Evolutionary conservation across 2,888 invertebrate genomes (phyloP), one percentile per base, ranked within the genome.

Genomic region (Polydrusus tereticollis): DNA sequence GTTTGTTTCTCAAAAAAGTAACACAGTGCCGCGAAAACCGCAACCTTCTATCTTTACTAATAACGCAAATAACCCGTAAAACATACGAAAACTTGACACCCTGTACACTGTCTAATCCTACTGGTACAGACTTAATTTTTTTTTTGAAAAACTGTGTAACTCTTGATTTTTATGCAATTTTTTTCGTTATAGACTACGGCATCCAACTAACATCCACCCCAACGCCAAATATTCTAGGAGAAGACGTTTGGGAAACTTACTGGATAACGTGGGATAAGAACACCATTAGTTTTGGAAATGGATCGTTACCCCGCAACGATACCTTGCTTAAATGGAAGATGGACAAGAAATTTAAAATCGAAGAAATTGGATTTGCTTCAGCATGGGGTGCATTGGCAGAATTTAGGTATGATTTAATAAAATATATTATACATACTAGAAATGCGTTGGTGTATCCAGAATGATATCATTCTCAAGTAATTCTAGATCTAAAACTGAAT

Each of bases 241-340:
- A 88, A 74, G 87, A 72, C 29, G 85, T 88, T 0, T 90, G 90
- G 87, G 88, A 88, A 72, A 89, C 90, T 0, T 90, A 90, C 86
- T 91, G 91, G 91, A 87, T 91, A n/a, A 89, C 89, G 83, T 91
- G 91, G 91, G 90, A 90, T 70, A 88, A 88, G 0, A 89, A 89
- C 0, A 83, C 87, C 8, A 82, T 91, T 14, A 86, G 88, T 0
- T 88, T 90, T 12, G 91, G 91, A 0, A 83, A 86, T 2, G 91
- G 91, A 0, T 88, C 90, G 0, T 85, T 86, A 0, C 88, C 89
- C 0, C 85, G 88, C 0, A 88, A 89, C 76, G 83, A 88, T 20
- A 86, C 89, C 3, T 84, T 91, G 8, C 83, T 91, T 5, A 88
- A 88, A 69, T 90, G 90, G 90, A 88, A 88, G 0, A 85, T 90